A percentile compares a stretch with the other conserved stretches of the same genome.
Conservation (phyloP, 2,888 invertebrate species). For the Drosophila aldrichi region DNA sequence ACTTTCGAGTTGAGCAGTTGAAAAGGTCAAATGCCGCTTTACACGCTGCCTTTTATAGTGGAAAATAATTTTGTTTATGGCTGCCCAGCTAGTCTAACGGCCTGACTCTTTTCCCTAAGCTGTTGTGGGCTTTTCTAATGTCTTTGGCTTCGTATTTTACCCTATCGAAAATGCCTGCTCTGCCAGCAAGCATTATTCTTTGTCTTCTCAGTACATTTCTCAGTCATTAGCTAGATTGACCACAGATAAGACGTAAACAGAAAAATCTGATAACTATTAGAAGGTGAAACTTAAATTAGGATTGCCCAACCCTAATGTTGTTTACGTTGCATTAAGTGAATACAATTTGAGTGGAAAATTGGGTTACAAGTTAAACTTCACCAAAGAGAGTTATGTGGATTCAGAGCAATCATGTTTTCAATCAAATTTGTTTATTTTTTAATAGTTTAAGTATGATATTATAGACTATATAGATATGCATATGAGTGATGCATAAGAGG, state of each 20-base stretch:
- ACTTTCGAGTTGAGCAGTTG: constrained; percentile 66
- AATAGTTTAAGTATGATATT: too few species aligned
- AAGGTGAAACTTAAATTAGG: constrained; percentile 1
- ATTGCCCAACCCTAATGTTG: constrained; percentile 2
- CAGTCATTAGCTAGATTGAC: constrained; percentile 63
- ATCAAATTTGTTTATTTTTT: too few species aligned
- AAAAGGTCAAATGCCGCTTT: constrained; percentile 75
- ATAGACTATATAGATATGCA: too few species aligned
- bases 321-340: constrained; percentile 1
- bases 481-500: too few species aligned
- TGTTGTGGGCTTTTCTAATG: constrained; percentile 44
- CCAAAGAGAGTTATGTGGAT: background rate
- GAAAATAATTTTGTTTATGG: constrained; percentile 68
- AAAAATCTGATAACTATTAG: constrained; percentile 19
- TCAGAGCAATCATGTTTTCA: too few species aligned
- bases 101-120: constrained; percentile 31
- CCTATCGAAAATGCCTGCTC: constrained; percentile 40
- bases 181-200: constrained; percentile 36
- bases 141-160: constrained; percentile 38
- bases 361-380: background rate
- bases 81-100: constrained; percentile 38
- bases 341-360: background rate
- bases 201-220: constrained; percentile 43
- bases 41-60: constrained; percentile 50
- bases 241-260: constrained; percentile 50